Evolutionary conservation across 2,888 invertebrate genomes (phyloP).

Genomic region (Strigamia maritima): DNA sequence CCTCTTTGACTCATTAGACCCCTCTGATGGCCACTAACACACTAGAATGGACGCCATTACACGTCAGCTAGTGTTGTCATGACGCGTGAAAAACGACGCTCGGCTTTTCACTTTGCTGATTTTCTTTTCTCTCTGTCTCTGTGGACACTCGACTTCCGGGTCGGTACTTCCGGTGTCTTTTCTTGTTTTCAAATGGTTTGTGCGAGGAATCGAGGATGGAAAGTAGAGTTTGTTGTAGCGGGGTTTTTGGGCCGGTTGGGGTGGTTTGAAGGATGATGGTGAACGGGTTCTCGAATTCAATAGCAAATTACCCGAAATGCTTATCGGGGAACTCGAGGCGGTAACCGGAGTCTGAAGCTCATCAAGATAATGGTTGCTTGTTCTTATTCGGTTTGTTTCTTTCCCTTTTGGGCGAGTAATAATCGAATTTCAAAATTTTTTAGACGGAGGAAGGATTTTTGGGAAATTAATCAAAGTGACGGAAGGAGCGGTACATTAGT

Average conservation of each 20-base stretch:
- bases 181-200: not conserved
- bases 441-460: not conserved
- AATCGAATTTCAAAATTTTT: not conserved
- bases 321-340: not conserved
- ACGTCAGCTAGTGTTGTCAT: not conserved
- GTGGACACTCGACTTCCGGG: not conserved
- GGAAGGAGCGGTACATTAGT: not conserved
- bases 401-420: not conserved
- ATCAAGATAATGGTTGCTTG: constrained; percentile 1
- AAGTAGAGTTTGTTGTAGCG: too few species aligned
- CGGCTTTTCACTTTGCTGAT: not conserved
- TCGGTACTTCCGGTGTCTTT: not conserved
- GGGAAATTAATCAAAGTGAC: not conserved
- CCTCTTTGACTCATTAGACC: not conserved
- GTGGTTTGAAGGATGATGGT: too few species aligned
- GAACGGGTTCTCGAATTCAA: constrained; percentile 2
- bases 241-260: not conserved
- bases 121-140: not conserved
- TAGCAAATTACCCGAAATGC: not conserved
- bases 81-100: constrained; percentile 3
- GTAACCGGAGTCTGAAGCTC: not conserved
- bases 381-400: too few species aligned
- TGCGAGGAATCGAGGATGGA: too few species aligned
- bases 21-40: not conserved
- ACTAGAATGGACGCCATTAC: not conserved